Base-by-base conservation (phyloP, 2,888 invertebrate genomes). In the Esperia sulphurella region DNA sequence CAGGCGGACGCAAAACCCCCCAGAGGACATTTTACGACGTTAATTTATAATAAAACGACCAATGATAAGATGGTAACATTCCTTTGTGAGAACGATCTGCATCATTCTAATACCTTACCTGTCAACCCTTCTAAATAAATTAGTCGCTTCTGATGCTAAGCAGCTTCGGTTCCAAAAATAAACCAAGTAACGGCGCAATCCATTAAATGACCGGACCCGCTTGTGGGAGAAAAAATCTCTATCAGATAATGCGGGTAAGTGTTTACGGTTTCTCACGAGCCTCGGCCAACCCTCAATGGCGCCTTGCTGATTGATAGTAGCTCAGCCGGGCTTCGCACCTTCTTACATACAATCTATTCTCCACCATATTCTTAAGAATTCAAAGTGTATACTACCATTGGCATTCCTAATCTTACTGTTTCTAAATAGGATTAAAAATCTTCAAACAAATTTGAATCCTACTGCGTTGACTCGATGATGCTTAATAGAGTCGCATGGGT, bases 191-290 rank as follows among this genome's bases (percentile, higher is more conserved):
- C 83, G 80, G 85, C 83, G 80, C 76, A 83, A 84, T 79, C 85
- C 86, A 88, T 87, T 88, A 87, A 88, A 87, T 83, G 86, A 85
- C 80, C 68, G 86, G 85, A 86, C 86, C 83, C 76, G 83, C 81
- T 69, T 81, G 77, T 76, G 76, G 73, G 83, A 72, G 72, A 81
- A 86, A 87, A 86, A 88, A 81, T 71, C 64, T 75, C 77, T 77
- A 86, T 87, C 84, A 78, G 88, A 88, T 89, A 86, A 87, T 80
- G 75, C 75, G 83, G 79, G 83, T 86, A 88, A 87, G 87, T 87
- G 87, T 89, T 89, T 88, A 89, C 87, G 79, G 84, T 83, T 88
- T 88, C 89, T 89, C 87, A 89, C 87, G 85, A 83, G 75, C 75
- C 78, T 75, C 73, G 79, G 68, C 82, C 84, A 86, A 79, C 87